phyloP scores from a whole-genome alignment of 2,888 invertebrate genomes.

The Amblyjoppa fuscipennis region DNA sequence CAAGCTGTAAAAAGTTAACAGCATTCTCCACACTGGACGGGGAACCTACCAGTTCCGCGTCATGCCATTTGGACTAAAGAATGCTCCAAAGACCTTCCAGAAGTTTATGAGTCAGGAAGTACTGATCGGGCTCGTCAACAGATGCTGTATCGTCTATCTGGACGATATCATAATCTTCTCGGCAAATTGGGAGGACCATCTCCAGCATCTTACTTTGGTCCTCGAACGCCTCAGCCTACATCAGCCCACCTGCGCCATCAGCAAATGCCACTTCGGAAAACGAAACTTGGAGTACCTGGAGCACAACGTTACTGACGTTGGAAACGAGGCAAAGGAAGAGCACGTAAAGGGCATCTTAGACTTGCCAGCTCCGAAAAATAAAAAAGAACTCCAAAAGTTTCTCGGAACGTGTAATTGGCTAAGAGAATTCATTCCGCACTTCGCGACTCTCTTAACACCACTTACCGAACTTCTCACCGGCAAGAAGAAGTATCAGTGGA shows the following conservation, averaged over 20 bases:
- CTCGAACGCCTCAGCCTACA: neutral
- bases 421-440: constrained; percentile 30
- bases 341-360: neutral
- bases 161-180: constrained; percentile 74
- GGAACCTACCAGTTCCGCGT: constrained; percentile 73
- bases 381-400: neutral
- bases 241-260: neutral
- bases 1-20: constrained; percentile 66
- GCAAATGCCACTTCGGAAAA: constrained; percentile 29
- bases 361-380: neutral
- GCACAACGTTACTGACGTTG: neutral
- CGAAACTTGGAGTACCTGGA: neutral
- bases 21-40: constrained; percentile 75
- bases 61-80: constrained; percentile 74
- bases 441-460: neutral
- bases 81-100: constrained; percentile 71
- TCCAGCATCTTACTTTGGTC: constrained; percentile 10
- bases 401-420: constrained; percentile 43
- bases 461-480: constrained; percentile 15
- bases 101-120: constrained; percentile 72
- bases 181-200: constrained; percentile 62
- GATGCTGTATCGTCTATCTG: constrained; percentile 70
- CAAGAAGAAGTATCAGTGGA: constrained; percentile 17
- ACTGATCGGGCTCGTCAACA: constrained; percentile 61
- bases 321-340: constrained; percentile 10